Evolutionary conservation across 2,113 vertebrate species (phyloP), one percentile per base, ranked within the genome.

Genomic region (Copsychus sechellarum): DNA sequence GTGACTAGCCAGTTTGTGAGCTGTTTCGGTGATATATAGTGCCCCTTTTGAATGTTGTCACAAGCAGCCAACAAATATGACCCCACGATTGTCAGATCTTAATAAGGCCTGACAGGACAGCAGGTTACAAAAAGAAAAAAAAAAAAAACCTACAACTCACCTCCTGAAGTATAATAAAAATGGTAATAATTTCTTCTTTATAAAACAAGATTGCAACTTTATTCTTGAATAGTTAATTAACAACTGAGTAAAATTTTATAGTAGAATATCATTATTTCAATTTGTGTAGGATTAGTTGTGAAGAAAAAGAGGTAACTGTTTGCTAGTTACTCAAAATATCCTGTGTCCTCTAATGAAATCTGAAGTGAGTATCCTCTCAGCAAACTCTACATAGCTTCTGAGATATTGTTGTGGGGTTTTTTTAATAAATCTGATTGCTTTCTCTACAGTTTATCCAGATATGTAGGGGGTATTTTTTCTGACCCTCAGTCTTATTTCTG

Each of bases 11-110:
- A 81, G 96, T 97, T 97, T 98, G 96, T 92, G 95, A 97, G 97
- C 98, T 98, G 98, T 96, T 97, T 97, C 33, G 2, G 87, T 98
- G 98, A 98, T 98, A 96, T 98, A 99, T 98, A 94, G 96, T 89
- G 88, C 97, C 95, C 97, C 92, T 97, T 98, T 98, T 98, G 98
- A 98, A 97, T 97, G 95, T 86, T 98, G 98, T 98, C 97, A 96
- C 91, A 97, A 93, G 90, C 62, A 95, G 96, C 96, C 97, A 97
- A 94, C 95, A 97, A 97, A 97, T 96, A 92, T 83, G 90, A 97
- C 86, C 69, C 42, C 7, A 34, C 1, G 4, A 95, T 89, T 96
- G 83, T 97, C 94, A 90, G 90, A 87, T 62, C 88, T 91, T 92
- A 96, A 74, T 84, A 83, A 71, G 31, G 60, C 56, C 78, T 97